These are phyloP conservation scores for Serinus canaria DNA, from an alignment of 2,113 vertebrate genomes.

Conservation along the genomic window DNA sequence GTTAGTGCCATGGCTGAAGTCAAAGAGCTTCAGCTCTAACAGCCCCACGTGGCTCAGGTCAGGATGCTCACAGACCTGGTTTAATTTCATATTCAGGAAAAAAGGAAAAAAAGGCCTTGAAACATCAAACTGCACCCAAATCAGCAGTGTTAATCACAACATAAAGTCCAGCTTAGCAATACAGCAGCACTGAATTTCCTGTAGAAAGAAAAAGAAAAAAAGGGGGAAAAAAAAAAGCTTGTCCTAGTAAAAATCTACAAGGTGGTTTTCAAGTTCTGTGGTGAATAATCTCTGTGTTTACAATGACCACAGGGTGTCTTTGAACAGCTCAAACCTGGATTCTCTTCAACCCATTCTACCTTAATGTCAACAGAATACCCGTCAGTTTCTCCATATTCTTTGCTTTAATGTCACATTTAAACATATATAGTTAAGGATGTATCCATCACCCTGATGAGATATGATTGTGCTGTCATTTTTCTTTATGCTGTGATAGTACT, in stretches of 20 bases:
- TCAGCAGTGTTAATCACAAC: background rate
- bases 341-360: background rate
- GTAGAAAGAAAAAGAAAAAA: background rate
- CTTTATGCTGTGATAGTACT: background rate
- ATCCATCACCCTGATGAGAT: background rate
- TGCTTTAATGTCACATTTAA: background rate
- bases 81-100: background rate
- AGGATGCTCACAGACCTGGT: background rate
- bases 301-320: background rate
- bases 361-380: background rate
- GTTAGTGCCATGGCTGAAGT: background rate
- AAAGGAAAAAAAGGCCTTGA: background rate
- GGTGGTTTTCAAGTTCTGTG: background rate
- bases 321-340: background rate
- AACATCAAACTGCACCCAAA: background rate
- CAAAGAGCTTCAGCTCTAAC: background rate
- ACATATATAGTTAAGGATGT: background rate
- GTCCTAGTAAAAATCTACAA: background rate
- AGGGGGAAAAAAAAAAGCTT: accelerated
- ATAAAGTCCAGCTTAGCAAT: background rate
- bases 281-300: background rate
- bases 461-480: background rate
- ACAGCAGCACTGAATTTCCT: background rate
- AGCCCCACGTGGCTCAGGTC: background rate
- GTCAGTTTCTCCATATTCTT: background rate